Conservation (phyloP, 2,888 invertebrate genomes). For the Orthosia cruda region DNA sequence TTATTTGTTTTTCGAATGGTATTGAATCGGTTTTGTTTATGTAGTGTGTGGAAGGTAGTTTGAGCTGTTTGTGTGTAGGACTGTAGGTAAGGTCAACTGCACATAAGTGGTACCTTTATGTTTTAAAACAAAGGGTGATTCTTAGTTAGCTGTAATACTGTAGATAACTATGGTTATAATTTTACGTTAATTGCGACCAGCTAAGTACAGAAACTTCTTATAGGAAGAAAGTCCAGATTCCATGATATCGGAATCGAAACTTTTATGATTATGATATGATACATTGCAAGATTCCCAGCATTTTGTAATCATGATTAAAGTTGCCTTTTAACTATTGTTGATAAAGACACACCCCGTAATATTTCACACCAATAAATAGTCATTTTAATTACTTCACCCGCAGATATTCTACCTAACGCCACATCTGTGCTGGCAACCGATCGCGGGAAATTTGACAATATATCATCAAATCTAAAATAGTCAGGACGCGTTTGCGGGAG, state of each 20-base stretch:
- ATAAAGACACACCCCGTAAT: not conserved
- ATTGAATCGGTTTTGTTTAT: conserved; percentile 18
- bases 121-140: not conserved
- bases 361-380: conserved; percentile 13
- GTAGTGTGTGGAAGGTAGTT: conserved; percentile 9
- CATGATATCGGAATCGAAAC: no score
- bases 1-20: conserved; percentile 39
- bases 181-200: no score
- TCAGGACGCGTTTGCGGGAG: conserved; percentile 85
- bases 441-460: conserved; percentile 82
- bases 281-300: not conserved
- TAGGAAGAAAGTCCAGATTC: no score
- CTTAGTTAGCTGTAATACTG: no score
- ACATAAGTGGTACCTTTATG: not conserved
- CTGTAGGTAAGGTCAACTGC: not conserved
- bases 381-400: conserved; percentile 35
- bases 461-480: conserved; percentile 89
- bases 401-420: conserved; percentile 45
- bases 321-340: not conserved
- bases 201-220: no score
- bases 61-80: not conserved
- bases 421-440: conserved; percentile 55
- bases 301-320: not conserved
- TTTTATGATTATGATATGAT: no score
- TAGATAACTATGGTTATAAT: no score